phyloP scores from a whole-genome alignment of 1,140 invertebrate species.

The Caenorhabditis brenneri region DNA sequence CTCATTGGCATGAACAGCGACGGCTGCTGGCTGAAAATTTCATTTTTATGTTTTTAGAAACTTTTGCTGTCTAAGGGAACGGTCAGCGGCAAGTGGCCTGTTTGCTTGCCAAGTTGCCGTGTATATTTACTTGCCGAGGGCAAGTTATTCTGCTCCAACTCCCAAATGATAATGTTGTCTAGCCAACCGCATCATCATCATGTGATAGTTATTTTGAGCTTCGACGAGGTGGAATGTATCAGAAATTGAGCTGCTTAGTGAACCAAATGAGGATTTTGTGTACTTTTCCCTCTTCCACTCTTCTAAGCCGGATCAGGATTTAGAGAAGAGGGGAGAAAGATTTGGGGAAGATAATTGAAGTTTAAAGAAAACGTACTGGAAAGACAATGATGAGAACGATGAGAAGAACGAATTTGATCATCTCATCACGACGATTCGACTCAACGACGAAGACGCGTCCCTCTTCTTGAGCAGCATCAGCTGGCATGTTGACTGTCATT shows the following conservation, averaged over 20 bases:
- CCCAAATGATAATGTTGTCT: no score
- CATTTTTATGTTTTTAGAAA: no score
- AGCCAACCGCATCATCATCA: no score
- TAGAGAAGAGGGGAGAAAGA: neutral
- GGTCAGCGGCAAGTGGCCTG: no score
- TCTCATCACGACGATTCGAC: constrained; percentile 45
- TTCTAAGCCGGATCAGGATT: neutral
- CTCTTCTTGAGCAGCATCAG: constrained; percentile 33
- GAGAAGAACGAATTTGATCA: constrained; percentile 51
- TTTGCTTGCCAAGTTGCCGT: no score
- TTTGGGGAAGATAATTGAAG: neutral
- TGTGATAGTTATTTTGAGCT: neutral
- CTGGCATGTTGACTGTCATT: constrained; percentile 25
- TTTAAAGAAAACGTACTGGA: constrained; percentile 40
- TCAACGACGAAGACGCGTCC: constrained; percentile 53
- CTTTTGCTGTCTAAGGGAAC: no score
- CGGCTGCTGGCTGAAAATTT: constrained; percentile 55
- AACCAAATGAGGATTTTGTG: neutral
- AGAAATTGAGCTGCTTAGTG: no score
- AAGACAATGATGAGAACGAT: constrained; percentile 52
- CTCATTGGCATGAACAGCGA: constrained; percentile 58
- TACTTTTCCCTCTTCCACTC: neutral
- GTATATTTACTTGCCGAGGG: no score
- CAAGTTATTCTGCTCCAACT: no score
- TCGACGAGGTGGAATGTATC: no score